Evolutionary conservation across 2,888 invertebrate species (phyloP).

Genomic region (Hypomecis punctinalis): DNA sequence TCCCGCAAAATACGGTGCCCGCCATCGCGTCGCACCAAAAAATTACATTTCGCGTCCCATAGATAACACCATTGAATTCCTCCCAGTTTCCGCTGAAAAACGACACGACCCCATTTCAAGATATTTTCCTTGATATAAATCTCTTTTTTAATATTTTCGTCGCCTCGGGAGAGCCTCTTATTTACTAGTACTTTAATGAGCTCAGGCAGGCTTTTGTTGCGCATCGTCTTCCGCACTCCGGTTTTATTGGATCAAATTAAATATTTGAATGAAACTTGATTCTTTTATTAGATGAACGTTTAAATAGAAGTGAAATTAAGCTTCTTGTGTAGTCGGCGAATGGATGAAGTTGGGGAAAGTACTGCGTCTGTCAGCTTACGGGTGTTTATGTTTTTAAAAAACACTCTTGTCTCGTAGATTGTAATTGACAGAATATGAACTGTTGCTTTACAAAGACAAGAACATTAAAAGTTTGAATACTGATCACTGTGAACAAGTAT

Average conservation of each 20-base stretch:
- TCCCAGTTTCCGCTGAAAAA: constrained; percentile 16
- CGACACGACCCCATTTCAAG: constrained; percentile 29
- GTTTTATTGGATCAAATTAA: constrained; percentile 39
- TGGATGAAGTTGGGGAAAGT: not conserved
- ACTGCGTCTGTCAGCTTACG: no score
- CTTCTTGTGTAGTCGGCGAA: not conserved
- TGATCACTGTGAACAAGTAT: no score
- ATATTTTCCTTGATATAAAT: constrained; percentile 48
- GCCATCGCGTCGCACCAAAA: constrained; percentile 10
- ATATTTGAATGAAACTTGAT: constrained; percentile 45
- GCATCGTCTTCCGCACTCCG: constrained; percentile 33
- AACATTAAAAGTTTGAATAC: no score
- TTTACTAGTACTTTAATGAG: constrained; percentile 64
- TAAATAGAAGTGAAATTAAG: constrained; percentile 31
- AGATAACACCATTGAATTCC: constrained; percentile 21
- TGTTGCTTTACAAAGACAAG: no score
- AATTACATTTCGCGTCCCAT: constrained; percentile 13
- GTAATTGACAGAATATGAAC: no score
- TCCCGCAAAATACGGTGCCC: not conserved
- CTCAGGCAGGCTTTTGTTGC: constrained; percentile 50
- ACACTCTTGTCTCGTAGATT: no score
- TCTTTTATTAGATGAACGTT: constrained; percentile 41
- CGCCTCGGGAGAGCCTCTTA: constrained; percentile 59
- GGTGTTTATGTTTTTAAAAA: no score
- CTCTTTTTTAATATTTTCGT: constrained; percentile 62